These are phyloP conservation scores for Stegodyphus dumicola DNA, from an alignment of 1,140 invertebrate genomes.

Conservation along the genomic window DNA sequence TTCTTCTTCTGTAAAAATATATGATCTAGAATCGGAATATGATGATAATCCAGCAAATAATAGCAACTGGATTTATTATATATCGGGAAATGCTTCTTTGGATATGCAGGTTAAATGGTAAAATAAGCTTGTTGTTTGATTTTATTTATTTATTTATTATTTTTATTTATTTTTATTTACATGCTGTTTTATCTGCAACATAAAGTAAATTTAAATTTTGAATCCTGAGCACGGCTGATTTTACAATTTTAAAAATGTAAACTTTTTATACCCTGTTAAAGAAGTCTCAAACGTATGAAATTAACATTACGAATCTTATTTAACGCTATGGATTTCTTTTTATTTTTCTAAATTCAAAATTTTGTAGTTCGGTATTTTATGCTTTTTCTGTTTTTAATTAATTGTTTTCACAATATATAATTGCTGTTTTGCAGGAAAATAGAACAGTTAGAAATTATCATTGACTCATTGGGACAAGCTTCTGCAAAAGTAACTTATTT, in stretches of 20 bases:
- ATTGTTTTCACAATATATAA: background rate
- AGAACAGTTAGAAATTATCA: conserved; percentile 65
- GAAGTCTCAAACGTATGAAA: too few relatives aligned
- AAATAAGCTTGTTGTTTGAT: background rate
- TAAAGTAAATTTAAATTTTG: background rate
- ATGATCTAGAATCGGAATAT: background rate
- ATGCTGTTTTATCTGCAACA: background rate
- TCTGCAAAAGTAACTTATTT: conserved; percentile 66
- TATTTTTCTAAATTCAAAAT: too few relatives aligned
- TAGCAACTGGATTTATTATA: conserved; percentile 10
- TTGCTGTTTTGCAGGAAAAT: conserved; percentile 24
- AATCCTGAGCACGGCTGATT: background rate
- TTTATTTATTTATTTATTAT: background rate
- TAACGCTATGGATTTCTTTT: too few relatives aligned
- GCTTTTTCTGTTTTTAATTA: background rate
- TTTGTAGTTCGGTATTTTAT: background rate
- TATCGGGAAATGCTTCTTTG: conserved; percentile 16
- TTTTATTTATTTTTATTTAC: background rate
- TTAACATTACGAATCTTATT: too few relatives aligned
- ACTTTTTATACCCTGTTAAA: background rate
- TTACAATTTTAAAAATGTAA: background rate
- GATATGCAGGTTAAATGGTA: conserved; percentile 28
- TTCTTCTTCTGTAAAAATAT: conserved; percentile 28
- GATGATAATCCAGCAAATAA: background rate
- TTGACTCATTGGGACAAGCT: conserved; percentile 69